Evolutionary conservation across 2,797 vertebrate genomes (phyloP).

Genomic region (Bradypodion ventrale): DNA sequence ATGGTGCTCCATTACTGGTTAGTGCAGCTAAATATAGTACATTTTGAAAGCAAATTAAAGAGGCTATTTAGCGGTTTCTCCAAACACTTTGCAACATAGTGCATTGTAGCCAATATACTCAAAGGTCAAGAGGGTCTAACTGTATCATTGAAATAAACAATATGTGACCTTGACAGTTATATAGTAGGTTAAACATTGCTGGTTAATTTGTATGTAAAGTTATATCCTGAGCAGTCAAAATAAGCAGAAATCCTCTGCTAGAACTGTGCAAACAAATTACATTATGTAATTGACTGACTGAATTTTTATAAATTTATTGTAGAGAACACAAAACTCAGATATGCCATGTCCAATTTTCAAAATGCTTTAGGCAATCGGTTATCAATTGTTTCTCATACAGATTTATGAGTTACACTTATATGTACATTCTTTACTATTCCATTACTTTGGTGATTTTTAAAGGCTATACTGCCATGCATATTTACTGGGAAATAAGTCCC

Average conservation of each 20-base stretch:
- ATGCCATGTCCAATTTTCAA: constrained; percentile 28
- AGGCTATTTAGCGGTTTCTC: not conserved
- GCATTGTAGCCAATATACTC: not conserved
- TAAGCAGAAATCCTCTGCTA: not conserved
- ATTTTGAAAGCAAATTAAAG: constrained; percentile 1
- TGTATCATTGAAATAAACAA: constrained; percentile 32
- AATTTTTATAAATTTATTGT: not conserved
- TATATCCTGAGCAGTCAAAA: not conserved
- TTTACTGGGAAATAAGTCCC: not conserved
- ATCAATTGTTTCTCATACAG: constrained; percentile 15
- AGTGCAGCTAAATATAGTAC: not conserved
- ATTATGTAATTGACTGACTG: not conserved
- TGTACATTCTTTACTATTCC: not conserved
- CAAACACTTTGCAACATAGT: not conserved
- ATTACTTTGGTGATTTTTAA: not conserved
- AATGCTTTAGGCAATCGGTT: constrained; percentile 19
- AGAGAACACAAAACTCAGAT: constrained; percentile 11
- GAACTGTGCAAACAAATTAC: constrained; percentile 20
- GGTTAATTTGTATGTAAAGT: constrained; percentile 1
- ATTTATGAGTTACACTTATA: not conserved
- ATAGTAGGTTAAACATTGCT: constrained; percentile 30
- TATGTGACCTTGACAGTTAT: not conserved
- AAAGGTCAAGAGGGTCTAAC: not conserved
- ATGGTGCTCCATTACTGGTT: not conserved
- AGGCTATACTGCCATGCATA: not conserved